Percentiles rank a stretch among this genome's conserved stretches.
Evolutionary conservation across 1,140 invertebrate species (phyloP).

Genomic region (Muscidifurax raptorellus): DNA sequence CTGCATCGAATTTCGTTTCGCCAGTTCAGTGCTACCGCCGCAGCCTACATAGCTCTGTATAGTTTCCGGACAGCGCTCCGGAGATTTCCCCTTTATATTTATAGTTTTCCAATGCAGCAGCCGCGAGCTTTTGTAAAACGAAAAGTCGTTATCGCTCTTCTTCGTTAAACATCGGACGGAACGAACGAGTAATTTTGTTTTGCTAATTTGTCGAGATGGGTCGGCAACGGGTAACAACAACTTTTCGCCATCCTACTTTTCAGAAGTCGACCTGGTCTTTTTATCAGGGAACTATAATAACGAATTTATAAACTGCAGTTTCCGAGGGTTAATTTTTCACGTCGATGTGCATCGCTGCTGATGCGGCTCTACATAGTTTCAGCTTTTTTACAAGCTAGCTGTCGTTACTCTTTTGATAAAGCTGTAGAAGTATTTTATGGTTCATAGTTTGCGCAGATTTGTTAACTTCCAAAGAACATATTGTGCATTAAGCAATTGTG

Average conservation of each 20-base stretch:
- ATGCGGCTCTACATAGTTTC: no score
- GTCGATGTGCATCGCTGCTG: neutral
- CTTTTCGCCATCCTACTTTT: conserved; percentile 36
- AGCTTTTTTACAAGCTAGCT: no score
- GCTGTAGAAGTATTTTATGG: no score
- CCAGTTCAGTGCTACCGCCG: neutral
- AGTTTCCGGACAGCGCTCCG: neutral
- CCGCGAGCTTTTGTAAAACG: conserved; percentile 25
- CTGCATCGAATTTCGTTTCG: conserved; percentile 40
- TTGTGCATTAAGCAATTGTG: no score
- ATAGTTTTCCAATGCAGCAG: conserved; percentile 45
- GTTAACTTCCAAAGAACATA: no score
- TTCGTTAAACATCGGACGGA: conserved; percentile 33
- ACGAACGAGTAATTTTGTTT: conserved; percentile 34
- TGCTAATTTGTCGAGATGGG: conserved; percentile 27
- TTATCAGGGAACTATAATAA: neutral
- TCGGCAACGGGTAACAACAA: neutral
- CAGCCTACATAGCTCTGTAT: neutral
- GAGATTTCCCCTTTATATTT: conserved; percentile 38
- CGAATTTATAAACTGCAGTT: neutral
- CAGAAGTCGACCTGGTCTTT: neutral
- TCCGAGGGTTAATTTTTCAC: neutral
- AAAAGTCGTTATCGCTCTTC: conserved; percentile 47
- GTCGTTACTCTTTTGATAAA: no score
- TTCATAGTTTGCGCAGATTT: no score